Base-by-base conservation (phyloP, 2,113 vertebrate species). In the Callipepla californica region DNA sequence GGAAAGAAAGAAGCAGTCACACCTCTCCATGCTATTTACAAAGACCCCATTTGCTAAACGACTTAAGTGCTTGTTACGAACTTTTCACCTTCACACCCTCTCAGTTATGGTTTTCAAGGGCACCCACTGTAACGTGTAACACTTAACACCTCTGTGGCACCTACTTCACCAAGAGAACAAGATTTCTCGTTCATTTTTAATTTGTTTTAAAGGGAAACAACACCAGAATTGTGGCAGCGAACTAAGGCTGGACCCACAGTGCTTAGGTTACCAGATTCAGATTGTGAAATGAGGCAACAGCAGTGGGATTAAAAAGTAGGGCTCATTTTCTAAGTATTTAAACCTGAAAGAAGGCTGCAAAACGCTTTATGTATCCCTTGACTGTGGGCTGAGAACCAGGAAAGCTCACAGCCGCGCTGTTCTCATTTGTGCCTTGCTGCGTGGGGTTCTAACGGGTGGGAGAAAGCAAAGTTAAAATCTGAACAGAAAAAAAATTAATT, bases 311-410 rank as follows among this genome's bases (percentile, higher is more conserved):
- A 86, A 87, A 88, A 75, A 0, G 2, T 11, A 48, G 28, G 4
- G 16, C 61, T 88, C 32, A 3, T 20, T 68, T 86, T 72, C 51
- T 45, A 51, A 8, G 17, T 25, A 57, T 32, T 16, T 22, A 8
- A 75, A 51, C 10, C 32, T 80, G 17, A 79, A 66, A 73, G 16
- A 21, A 57, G 14, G 16, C 6, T 76, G 26, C n/a, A 51, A 76
- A 75, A 84, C 1, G 3, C 1, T 1, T 34, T 53, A 3, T 59
- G n/a, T 9, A 59, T 61, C 55, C 8, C 12, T 8, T 3, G 1
- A 17, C n/a, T 48, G 30, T 34, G 25, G 28, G 22, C 13, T 51
- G 36, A 75, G 68, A 77, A 84, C 3, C 7, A 44, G 25, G 5
- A 6, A 85, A 80, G 59, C 50, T 65, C 40, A 34, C 7, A 86